Base-by-base conservation (phyloP, 2,888 invertebrate genomes). In the Macaria liturata region DNA sequence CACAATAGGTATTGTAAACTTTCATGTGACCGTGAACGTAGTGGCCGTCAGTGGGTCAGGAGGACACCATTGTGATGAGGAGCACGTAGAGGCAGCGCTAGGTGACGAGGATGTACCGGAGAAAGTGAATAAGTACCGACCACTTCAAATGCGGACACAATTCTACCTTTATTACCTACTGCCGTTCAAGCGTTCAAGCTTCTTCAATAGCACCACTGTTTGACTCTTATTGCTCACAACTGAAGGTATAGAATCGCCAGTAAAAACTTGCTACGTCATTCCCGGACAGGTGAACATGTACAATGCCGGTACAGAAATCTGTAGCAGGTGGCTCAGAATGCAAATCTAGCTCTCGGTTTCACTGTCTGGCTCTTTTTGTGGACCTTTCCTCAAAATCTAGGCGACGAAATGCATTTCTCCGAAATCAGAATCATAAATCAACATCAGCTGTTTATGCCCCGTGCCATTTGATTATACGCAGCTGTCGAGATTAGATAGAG, bases 1-100 rank as follows among this genome's bases (percentile, higher is more conserved):
- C 55, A 59, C 65, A 62, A 61, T 64, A 62, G 65, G 67, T 61
- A 65, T 62, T 55, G 59, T 49, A 60, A 71, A 82, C 86, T 86
- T 86, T 86, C 85, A 69, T 80, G 75, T 67, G 81, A 71, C 81
- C 83, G 76, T 83, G 83, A 81, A 80, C 68, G 61, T 76, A 57
- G 62, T 56, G 54, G n/a, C 59, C 72, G 68, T 52, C 66, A 82
- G 81, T 86, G 74, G 80, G 88, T 84, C 80, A 88, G 62, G 74
- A 72, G 85, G 86, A 74, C 82, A 69, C 62, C 62, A 71, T 88
- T 77, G 70, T 69, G 73, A 85, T 76, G 76, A 67, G 69, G 70
- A 68, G 75, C 87, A 85, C 88, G 88, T 86, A 76, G 66, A 52
- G 46, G 50, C 62, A 62, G 65, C 66, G 71, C 73, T 75, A 70